Base-by-base conservation (phyloP, 2,113 vertebrate genomes). In the Hiodon tergisus region DNA sequence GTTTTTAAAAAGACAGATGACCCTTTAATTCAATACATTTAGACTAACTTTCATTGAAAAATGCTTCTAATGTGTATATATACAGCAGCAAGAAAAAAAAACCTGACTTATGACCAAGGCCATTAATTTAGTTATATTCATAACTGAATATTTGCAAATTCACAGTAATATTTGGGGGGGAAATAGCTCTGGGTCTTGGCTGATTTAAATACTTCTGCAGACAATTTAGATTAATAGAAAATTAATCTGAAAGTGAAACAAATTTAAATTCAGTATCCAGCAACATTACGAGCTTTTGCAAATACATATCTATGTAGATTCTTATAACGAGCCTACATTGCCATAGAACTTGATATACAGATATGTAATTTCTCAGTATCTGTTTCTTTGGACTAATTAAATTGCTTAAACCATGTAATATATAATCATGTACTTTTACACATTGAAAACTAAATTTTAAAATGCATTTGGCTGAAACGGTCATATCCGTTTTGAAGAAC, bases 301-400 rank as follows among this genome's bases (percentile, higher is more conserved):
- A 58, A 55, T 74, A 48, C 53, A 74, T 66, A 66, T 75, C 10
- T 59, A 58, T 59, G 73, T 58, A 67, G 46, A 75, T 67, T 57
- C 54, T 53, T 68, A 14, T 75, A 67, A 59, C 54, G 50, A 47
- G n/a, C 17, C 5, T 67, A 52, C 4, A 10, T 65, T 71, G 31
- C 31, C 31, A 31, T 31, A 31, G 0, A 31, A 31, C 31, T 31
- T 31, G 31, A 31, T 31, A 31, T 31, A 6, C 55, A 58, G 55
- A 58, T 8, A 58, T 58, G 31, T 31, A 31, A 31, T 31, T 31
- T 31, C 31, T 31, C 31, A 31, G 31, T 31, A 31, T 31, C 31
- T 0, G 0, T 31, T 11, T 31, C 6, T n/a, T 63, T 63, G 13
- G 16, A 63, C 48, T 66, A 2, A 66, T 66, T 66, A 47, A 66